Percentiles rank a stretch among this genome's conserved stretches.
These are phyloP conservation scores for Boulengeromyrus knoepffleri DNA, from an alignment of 2,113 vertebrate species.

Conservation along the genomic window DNA sequence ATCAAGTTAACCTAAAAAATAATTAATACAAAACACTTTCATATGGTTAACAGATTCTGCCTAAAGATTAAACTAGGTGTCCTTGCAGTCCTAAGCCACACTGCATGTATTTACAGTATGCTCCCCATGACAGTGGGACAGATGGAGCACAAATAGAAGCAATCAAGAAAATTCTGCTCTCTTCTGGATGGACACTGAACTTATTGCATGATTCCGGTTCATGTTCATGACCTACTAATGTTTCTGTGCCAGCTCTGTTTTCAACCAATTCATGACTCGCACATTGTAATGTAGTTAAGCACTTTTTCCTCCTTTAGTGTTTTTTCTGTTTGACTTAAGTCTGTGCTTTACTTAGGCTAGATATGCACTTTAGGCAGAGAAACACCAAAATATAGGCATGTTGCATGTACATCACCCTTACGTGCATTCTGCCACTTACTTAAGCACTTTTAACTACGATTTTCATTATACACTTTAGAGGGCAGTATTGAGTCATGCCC, in stretches of 20 bases:
- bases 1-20: not conserved
- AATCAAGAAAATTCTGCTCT: not conserved
- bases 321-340: not conserved
- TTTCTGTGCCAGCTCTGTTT: not conserved
- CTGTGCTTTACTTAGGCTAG: not conserved
- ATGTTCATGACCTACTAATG: not conserved
- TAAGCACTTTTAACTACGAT: not conserved
- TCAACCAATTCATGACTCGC: not conserved
- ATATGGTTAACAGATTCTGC: not conserved
- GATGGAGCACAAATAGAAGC: not conserved
- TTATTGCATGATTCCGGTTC: not conserved
- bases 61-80: not conserved
- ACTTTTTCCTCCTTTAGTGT: not conserved
- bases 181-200: not conserved
- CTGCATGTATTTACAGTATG: not conserved
- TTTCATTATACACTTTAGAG: not conserved
- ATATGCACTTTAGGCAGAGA: not conserved
- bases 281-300: not conserved
- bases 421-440: not conserved
- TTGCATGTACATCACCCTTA: not conserved
- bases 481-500: not conserved
- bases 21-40: not conserved
- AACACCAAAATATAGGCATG: not conserved
- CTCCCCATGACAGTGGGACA: not conserved
- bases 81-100: not conserved